Conservation (phyloP, 1,140 invertebrate species). For the Catajapyx aquilonaris region DNA sequence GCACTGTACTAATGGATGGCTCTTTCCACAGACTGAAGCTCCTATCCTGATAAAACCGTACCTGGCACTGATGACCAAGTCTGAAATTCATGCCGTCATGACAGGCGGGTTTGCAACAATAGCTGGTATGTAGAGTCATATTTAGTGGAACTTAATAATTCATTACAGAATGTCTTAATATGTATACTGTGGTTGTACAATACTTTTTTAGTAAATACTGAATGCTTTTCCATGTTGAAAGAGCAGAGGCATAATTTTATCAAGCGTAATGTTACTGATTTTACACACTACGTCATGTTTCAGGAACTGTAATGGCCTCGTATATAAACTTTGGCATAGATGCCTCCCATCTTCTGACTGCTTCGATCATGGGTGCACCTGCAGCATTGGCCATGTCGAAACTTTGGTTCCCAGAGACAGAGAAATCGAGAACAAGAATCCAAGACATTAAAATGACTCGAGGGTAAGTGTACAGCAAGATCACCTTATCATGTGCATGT, state of each 20-base stretch:
- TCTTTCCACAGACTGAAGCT: slow-evolving; percentile 53
- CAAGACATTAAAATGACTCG: slow-evolving; percentile 27
- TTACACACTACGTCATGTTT: slow-evolving; percentile 5
- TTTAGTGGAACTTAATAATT: too few species aligned
- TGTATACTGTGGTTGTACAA: too few species aligned
- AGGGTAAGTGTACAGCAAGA: slow-evolving; percentile 14
- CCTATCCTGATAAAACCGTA: slow-evolving; percentile 75
- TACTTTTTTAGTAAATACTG: too few species aligned
- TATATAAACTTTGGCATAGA: slow-evolving; percentile 80
- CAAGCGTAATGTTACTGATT: too few species aligned
- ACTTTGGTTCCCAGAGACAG: slow-evolving; percentile 74
- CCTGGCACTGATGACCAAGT: slow-evolving; percentile 55
- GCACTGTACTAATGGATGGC: slow-evolving; percentile 6
- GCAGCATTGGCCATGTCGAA: slow-evolving; percentile 75
- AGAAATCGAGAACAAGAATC: slow-evolving; percentile 42
- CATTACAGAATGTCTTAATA: too few species aligned
- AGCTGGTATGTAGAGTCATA: slow-evolving; percentile 56
- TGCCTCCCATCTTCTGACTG: slow-evolving; percentile 59
- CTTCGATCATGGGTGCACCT: slow-evolving; percentile 87
- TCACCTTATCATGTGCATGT: slow-evolving; percentile 1
- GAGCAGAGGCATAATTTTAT: too few species aligned
- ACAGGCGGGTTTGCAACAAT: slow-evolving; percentile 85
- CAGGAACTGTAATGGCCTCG: slow-evolving; percentile 69
- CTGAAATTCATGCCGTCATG: slow-evolving; percentile 84
- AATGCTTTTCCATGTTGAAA: too few species aligned